Evolutionary conservation across 2,888 invertebrate genomes (phyloP), one percentile per base, ranked within the genome.

Genomic region (Lissonota sp.): DNA sequence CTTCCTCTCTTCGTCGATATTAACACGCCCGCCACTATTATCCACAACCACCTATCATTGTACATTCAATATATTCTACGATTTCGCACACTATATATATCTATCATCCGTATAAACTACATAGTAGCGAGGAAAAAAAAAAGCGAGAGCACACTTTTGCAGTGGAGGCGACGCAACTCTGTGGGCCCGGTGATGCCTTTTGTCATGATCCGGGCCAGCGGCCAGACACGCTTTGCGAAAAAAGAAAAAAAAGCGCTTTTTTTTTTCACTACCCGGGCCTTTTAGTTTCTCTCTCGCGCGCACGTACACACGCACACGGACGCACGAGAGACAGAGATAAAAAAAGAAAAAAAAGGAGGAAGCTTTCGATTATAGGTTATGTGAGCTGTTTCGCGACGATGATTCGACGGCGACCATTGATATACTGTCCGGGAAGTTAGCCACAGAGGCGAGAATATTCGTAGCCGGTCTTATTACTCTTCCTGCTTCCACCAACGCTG

Each of bases 171-270:
- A 26, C 37, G 53, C 10, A 40, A 55, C 57, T 63, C 51, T 40
- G 10, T 8, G 70, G 26, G 26, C 83, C 86, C 89, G 89, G 90
- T 88, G 90, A 88, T 88, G 89, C 89, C 85, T 88, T 89, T 90
- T 89, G 87, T 90, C 91, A 88, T 88, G 86, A 78, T 78, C 78
- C 78, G 78, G 80, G 78, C 69, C 74, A 78, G 74, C 73, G 80
- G 78, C 69, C 74, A 78, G 74, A 70, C 74, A 49, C 64, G 55
- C 71, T 58, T n/a, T 66, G 51, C 70, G 8, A 8, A 26, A 26
- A 26, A 26, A 26, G 3, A 26, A 26, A 26, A 26, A 26, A 3
- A 26, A 26, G 6, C 72, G 7, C 8, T 26, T 4, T 14, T 66
- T 67, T 12, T 46, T 60, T 55, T 49, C 26, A 6, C 26, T 39